These are phyloP conservation scores for Hormaphis cornu DNA, from an alignment of 1,140 invertebrate species.

Conservation along the genomic window DNA sequence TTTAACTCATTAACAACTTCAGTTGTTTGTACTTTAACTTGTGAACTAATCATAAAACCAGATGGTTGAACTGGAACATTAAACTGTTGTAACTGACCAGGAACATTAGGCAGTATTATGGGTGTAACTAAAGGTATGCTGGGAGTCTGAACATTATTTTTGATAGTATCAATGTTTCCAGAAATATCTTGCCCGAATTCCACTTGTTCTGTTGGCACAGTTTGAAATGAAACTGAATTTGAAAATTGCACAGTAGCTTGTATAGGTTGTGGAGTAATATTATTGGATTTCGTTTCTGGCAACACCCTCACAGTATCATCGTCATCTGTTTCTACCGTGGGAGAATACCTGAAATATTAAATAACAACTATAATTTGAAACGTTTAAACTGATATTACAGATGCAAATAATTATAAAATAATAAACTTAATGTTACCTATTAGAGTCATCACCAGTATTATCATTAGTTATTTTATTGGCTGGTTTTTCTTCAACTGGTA, in stretches of 20 bases:
- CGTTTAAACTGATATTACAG: not conserved
- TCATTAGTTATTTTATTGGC: not conserved
- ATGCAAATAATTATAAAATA: not conserved
- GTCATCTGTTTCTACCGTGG: conserved; percentile 10
- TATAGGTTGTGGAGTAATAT: not conserved
- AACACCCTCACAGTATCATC: not conserved
- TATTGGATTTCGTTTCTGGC: not conserved
- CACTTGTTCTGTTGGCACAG: not conserved
- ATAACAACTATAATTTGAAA: not conserved
- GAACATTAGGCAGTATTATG: not conserved
- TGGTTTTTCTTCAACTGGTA: conserved; percentile 26
- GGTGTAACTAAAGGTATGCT: not conserved
- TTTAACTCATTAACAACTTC: not conserved
- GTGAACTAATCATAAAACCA: not conserved
- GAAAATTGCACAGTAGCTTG: not conserved
- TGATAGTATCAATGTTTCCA: not conserved
- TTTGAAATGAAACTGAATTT: not conserved
- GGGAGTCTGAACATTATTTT: not conserved
- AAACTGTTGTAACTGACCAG: not conserved
- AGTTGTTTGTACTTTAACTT: not conserved
- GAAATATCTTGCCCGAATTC: not conserved
- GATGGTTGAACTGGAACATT: not conserved
- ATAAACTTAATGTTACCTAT: not conserved
- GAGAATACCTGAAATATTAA: conserved; percentile 16
- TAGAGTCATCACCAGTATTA: not conserved